Evolutionary conservation across 92 coral and sea anemone species (phyloP).

Genomic region (Bergia puertoricense): DNA sequence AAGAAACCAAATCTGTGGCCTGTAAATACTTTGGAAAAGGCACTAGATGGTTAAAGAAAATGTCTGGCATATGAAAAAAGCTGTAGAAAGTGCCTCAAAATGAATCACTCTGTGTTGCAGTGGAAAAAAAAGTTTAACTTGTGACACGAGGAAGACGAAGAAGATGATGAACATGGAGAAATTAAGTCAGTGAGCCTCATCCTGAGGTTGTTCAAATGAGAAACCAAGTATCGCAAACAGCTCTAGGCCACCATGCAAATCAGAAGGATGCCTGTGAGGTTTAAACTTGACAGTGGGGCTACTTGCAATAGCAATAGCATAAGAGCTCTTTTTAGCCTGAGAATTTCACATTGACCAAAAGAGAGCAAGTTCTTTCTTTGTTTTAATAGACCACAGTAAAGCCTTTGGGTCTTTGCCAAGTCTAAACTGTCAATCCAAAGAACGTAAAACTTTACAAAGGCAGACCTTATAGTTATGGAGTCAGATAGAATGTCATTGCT

Average conservation of each 20-base stretch:
- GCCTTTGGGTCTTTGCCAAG: slow-evolving; percentile 33
- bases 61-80: slow-evolving; percentile 38
- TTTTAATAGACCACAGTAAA: slow-evolving; percentile 24
- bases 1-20: slow-evolving; percentile 5
- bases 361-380: slow-evolving; percentile 26
- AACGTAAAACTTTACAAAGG: slow-evolving; percentile 21
- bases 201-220: slow-evolving; percentile 28
- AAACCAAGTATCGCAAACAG: slow-evolving; percentile 16
- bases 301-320: slow-evolving; percentile 31
- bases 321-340: slow-evolving; percentile 5
- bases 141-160: neutral
- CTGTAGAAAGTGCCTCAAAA: slow-evolving; percentile 39
- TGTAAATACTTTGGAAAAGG: slow-evolving; percentile 32
- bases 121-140: neutral
- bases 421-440: slow-evolving; percentile 21
- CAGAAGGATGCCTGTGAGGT: slow-evolving; percentile 28
- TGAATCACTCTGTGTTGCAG: slow-evolving; percentile 40
- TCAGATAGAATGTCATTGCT: slow-evolving; percentile 26
- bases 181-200: slow-evolving; percentile 22
- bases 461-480: slow-evolving; percentile 26
- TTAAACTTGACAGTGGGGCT: slow-evolving; percentile 44
- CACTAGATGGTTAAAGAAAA: slow-evolving; percentile 14
- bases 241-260: slow-evolving; percentile 37
- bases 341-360: neutral
- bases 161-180: slow-evolving; percentile 16